Evolutionary conservation across 2,113 vertebrate genomes (phyloP), one percentile per base, ranked within the genome.

Genomic region (Forbesichthys papilliferus): DNA sequence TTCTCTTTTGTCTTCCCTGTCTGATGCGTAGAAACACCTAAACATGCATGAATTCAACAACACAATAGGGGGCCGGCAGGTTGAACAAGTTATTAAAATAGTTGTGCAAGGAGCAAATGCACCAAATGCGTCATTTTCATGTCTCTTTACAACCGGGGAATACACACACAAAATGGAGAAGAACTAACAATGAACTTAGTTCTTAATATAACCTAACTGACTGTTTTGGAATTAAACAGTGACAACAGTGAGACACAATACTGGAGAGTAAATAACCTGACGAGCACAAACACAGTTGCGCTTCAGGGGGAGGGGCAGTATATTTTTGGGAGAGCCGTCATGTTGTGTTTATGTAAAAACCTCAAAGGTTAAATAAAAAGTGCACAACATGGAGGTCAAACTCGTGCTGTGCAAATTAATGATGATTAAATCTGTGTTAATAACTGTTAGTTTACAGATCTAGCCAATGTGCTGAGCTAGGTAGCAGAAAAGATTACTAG

Each of bases 1-100:
- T 58, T 18, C 16, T 64, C 56, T 36, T 85, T 80, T 81, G 81
- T 74, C 71, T 36, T 69, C 51, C 5, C 16, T 9, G 70, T 72
- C 67, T 69, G 20, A 47, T 62, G 68, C 47, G 52, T 60, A 76
- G 61, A 74, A 77, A 78, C 79, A 64, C 64, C 61, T 77, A 5
- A 68, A 61, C 67, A n/a, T 14, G 47, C 59, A 59, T 74, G 73
- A 64, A 66, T 61, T 58, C 20, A 48, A 58, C 55, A 54, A 78
- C 61, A 91, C 80, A 87, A 86, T 77, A 78, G 73, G 20, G 61
- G 66, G 36, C 36, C 67, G 86, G 85, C 77, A 68, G 87, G 80
- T 86, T 52, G 74, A 78, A 81, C 73, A 46, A 69, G 77, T 81
- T 75, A 61, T 81, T 75, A 61, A 73, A 67, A 85, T 61, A 55